A percentile compares a stretch with the other conserved stretches of the same genome.
Conservation (phyloP, 2,888 invertebrate species). For the Hirtodrosophila confusa region DNA sequence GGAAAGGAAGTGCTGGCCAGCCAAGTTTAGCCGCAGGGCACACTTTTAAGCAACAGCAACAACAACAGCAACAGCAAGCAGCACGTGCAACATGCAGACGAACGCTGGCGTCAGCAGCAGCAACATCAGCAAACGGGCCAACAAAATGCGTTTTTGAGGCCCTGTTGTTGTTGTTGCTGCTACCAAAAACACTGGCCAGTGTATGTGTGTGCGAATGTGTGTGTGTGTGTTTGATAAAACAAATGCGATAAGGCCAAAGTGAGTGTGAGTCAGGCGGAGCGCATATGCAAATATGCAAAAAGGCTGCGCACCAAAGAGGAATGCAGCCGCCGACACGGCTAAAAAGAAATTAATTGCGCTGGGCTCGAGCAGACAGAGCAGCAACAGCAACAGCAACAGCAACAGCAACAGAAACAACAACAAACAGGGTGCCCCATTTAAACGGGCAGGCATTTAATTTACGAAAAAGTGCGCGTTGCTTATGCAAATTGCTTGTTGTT, state of each 20-base stretch:
- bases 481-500: conserved; percentile 77
- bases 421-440: conserved; percentile 78
- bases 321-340: conserved; percentile 79
- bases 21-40: conserved; percentile 74
- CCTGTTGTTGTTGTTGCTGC: conserved; percentile 34
- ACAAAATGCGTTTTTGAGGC: conserved; percentile 77
- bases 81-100: conserved; percentile 69
- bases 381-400: conserved; percentile 40
- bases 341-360: conserved; percentile 80
- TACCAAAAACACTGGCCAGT: conserved; percentile 38
- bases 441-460: conserved; percentile 75
- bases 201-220: conserved; percentile 17
- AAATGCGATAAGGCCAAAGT: conserved; percentile 76
- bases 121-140: conserved; percentile 42
- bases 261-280: conserved; percentile 75
- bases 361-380: conserved; percentile 64
- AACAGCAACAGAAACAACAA: conserved; percentile 35
- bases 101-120: conserved; percentile 71
- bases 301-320: conserved; percentile 64
- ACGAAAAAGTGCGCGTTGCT: conserved; percentile 81
- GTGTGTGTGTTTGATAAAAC: conserved; percentile 71
- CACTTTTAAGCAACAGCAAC: conserved; percentile 61
- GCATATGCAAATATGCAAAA: conserved; percentile 73
- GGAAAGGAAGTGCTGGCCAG: conserved; percentile 68
- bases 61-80: conserved; percentile 59